phyloP scores from a whole-genome alignment of 2,888 invertebrate species.

The Adela reaumurella region DNA sequence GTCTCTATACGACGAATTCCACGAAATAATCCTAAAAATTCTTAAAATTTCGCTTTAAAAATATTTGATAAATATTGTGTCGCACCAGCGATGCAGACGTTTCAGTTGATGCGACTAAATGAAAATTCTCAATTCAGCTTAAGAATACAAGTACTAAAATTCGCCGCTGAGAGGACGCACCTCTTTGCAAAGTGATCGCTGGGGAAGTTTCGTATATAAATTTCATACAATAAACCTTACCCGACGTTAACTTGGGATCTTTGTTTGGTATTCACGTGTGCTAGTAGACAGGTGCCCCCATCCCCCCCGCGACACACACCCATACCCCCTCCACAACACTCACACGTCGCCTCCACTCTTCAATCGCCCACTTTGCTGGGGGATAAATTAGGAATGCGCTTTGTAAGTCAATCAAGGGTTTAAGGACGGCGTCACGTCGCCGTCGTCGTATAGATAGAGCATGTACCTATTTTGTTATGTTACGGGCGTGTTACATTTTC shows the following conservation, averaged over 20 bases:
- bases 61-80: no score
- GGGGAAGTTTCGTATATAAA: slow-evolving; percentile 44
- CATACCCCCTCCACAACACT: no score
- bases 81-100: no score
- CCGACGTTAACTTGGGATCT: slow-evolving; percentile 49
- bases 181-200: slow-evolving; percentile 16
- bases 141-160: no score
- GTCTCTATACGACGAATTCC: background rate
- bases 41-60: no score
- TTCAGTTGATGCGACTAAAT: no score
- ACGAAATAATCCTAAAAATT: no score
- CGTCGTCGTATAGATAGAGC: no score
- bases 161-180: slow-evolving; percentile 19
- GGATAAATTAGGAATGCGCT: background rate
- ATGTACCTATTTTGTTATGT: no score
- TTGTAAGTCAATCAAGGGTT: background rate
- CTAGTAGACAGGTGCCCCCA: slow-evolving; percentile 11
- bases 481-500: no score
- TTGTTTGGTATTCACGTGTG: slow-evolving; percentile 38
- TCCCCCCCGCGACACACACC: no score
- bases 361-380: background rate
- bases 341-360: background rate
- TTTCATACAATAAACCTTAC: slow-evolving; percentile 45
- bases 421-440: background rate
- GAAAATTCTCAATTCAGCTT: no score